A percentile compares a stretch with the other conserved stretches of the same genome.
Evolutionary conservation across 2,113 vertebrate genomes (phyloP).

Genomic region (Poecilia latipinna): DNA sequence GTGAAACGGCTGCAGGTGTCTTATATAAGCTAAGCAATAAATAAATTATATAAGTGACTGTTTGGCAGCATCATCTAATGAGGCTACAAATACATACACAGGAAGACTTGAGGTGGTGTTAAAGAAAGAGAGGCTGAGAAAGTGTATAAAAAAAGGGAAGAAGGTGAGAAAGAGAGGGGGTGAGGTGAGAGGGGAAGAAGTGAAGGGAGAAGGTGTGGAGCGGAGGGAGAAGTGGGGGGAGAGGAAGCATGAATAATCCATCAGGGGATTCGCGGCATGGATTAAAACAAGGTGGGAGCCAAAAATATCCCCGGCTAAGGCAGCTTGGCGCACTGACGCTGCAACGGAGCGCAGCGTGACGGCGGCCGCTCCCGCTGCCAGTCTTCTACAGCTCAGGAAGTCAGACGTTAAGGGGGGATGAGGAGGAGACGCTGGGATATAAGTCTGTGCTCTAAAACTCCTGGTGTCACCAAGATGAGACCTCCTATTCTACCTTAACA

Average conservation of each 20-base stretch:
- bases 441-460: constrained; percentile 30
- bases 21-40: constrained; percentile 7
- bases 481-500: not conserved
- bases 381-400: constrained; percentile 45
- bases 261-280: constrained; percentile 56
- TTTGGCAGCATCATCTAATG: constrained; percentile 15
- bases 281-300: constrained; percentile 71
- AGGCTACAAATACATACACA: constrained; percentile 11
- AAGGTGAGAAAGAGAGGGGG: constrained; percentile 11
- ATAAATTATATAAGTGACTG: constrained; percentile 11
- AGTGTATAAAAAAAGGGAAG: not conserved
- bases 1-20: constrained; percentile 1
- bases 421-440: constrained; percentile 38
- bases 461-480: not conserved
- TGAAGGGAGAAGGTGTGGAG: constrained; percentile 28
- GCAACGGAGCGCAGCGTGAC: constrained; percentile 51
- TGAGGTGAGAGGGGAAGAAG: constrained; percentile 20
- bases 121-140: not conserved
- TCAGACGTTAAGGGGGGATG: constrained; percentile 33
- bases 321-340: constrained; percentile 51
- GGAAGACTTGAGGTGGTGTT: constrained; percentile 13
- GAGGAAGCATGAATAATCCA: constrained; percentile 69
- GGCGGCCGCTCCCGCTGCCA: constrained; percentile 65
- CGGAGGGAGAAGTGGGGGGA: too few species aligned
- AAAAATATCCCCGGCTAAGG: constrained; percentile 66